Percentiles rank a stretch among this genome's conserved stretches.
These are phyloP conservation scores for Laterallus jamaicensis DNA, from an alignment of 2,113 vertebrate species.

Conservation along the genomic window DNA sequence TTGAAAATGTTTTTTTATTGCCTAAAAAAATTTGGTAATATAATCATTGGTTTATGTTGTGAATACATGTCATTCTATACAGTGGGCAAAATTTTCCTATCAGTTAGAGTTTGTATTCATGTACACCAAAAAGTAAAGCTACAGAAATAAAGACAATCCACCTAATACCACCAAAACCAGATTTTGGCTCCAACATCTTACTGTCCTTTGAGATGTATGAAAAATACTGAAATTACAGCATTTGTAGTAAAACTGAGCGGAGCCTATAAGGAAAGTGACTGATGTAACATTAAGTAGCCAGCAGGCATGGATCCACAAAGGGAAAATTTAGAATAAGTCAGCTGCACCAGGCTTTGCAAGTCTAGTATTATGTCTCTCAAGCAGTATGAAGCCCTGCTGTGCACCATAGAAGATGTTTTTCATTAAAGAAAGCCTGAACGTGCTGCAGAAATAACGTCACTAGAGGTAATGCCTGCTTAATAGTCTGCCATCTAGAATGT, in stretches of 20 bases:
- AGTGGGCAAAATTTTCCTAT: neutral
- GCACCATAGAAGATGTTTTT: neutral
- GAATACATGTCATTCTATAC: neutral
- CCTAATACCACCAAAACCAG: neutral
- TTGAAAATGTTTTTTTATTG: slow-evolving; percentile 55
- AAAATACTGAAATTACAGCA: neutral
- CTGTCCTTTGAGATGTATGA: neutral
- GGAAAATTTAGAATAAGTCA: neutral
- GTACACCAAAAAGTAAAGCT: neutral
- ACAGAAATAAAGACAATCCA: neutral
- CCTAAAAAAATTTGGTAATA: neutral
- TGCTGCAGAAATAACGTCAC: neutral
- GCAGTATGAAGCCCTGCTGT: neutral
- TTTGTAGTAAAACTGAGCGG: neutral
- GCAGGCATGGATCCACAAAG: neutral
- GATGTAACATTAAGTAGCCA: neutral
- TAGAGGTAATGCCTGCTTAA: neutral
- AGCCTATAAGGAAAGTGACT: neutral
- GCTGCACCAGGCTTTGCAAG: neutral
- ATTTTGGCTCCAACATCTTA: neutral
- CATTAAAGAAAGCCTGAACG: neutral
- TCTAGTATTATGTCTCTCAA: neutral
- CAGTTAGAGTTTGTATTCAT: neutral
- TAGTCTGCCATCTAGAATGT: neutral
- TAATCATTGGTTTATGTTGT: slow-evolving; percentile 39